phyloP scores from a whole-genome alignment of 1,140 invertebrate species.

The Drosophila trapezifrons region DNA sequence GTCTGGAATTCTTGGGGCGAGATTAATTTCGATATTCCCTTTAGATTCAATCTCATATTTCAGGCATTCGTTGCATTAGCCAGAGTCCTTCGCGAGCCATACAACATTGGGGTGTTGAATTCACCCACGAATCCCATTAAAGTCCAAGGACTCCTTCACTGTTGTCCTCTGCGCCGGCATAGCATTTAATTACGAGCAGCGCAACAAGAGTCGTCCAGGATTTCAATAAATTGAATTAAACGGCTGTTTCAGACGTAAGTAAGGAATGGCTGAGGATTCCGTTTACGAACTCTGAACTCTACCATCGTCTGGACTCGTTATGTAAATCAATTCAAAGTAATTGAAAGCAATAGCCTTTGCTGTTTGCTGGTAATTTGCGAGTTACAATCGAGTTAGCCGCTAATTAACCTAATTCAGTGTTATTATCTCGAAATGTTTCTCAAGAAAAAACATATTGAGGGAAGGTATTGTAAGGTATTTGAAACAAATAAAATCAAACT shows the following conservation, averaged over 20 bases:
- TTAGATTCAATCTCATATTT: constrained; percentile 12
- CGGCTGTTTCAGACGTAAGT: constrained; percentile 5
- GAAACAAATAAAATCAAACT: background rate
- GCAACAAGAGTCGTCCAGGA: constrained; percentile 1
- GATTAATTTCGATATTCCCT: constrained; percentile 13
- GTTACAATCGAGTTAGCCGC: background rate
- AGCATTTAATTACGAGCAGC: constrained; percentile 17
- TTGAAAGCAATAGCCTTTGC: background rate
- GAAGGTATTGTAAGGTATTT: too few relatives aligned
- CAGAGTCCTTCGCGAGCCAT: background rate
- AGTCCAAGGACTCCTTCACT: constrained; percentile 4
- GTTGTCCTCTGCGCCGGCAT: background rate
- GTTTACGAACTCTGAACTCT: background rate
- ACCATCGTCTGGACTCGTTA: constrained; percentile 5
- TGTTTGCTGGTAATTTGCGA: background rate
- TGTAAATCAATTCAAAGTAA: constrained; percentile 8
- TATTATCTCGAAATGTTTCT: background rate
- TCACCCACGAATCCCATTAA: background rate
- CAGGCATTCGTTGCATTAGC: constrained; percentile 9
- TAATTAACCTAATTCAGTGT: background rate
- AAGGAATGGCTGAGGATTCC: constrained; percentile 5
- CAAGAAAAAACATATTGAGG: background rate
- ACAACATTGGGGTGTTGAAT: background rate
- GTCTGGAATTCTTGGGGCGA: background rate
- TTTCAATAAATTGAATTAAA: constrained; percentile 47